Conservation (phyloP, 2,888 invertebrate genomes). For the Drosophila mayaguana region DNA sequence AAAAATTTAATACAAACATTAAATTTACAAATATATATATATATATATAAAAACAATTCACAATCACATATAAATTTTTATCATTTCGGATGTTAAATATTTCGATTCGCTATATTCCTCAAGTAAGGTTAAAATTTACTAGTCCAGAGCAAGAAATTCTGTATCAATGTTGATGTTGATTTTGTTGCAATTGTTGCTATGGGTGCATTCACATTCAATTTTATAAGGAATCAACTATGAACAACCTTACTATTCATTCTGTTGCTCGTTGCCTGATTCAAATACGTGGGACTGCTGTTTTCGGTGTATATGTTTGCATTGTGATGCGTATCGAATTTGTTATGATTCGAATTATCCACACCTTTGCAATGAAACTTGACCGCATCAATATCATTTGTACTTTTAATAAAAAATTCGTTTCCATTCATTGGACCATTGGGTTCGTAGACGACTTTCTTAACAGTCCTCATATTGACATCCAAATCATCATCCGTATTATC, state of each 20-base stretch:
- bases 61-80: conserved; percentile 79
- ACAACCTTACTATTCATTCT: conserved; percentile 36
- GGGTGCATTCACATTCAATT: conserved; percentile 50
- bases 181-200: conserved; percentile 23
- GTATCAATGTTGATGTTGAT: conserved; percentile 67
- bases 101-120: conserved; percentile 76
- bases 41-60: conserved; percentile 72
- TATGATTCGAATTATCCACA: conserved; percentile 21
- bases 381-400: conserved; percentile 78
- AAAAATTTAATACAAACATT: conserved; percentile 79
- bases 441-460: conserved; percentile 56
- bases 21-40: conserved; percentile 78
- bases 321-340: conserved; percentile 15
- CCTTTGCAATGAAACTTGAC: conserved; percentile 67
- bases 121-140: conserved; percentile 76
- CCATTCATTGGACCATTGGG: conserved; percentile 57
- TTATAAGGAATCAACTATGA: conserved; percentile 62
- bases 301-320: conserved; percentile 32
- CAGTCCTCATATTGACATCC: conserved; percentile 18
- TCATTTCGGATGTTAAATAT: conserved; percentile 76
- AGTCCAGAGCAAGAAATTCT: conserved; percentile 77
- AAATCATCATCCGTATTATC: conserved; percentile 60
- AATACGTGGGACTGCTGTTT: conserved; percentile 27
- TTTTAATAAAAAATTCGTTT: conserved; percentile 71
- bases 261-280: conserved; percentile 19